These are phyloP conservation scores for Furnarius figulus DNA, from an alignment of 2,113 vertebrate species.

Conservation along the genomic window DNA sequence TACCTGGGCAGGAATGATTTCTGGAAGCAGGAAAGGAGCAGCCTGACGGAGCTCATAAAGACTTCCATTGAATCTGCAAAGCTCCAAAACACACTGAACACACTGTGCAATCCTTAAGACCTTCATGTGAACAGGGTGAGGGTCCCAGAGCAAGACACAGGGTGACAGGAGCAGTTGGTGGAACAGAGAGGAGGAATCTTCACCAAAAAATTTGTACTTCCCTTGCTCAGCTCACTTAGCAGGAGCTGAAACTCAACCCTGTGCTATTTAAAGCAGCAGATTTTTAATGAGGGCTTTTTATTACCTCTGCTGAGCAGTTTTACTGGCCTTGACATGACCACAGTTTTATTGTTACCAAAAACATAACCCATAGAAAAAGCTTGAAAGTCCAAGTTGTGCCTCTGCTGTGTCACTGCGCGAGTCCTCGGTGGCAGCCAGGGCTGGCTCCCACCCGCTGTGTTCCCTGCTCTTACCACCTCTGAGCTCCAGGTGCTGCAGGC, in stretches of 20 bases:
- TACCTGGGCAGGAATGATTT: too few species aligned
- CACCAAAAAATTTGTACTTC: not conserved
- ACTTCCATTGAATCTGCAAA: not conserved
- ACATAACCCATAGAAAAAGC: not conserved
- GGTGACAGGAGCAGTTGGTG: rapidly evolving
- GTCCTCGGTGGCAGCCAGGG: not conserved
- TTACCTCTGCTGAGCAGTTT: not conserved
- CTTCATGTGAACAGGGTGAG: not conserved
- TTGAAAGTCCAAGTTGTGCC: not conserved
- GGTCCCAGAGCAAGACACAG: not conserved
- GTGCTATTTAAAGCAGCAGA: not conserved
- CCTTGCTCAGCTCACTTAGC: not conserved
- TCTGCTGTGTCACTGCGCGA: not conserved
- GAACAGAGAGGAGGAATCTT: not conserved
- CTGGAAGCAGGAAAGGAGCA: too few species aligned
- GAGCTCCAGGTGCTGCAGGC: not conserved
- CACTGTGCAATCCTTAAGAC: rapidly evolving
- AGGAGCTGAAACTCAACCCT: not conserved
- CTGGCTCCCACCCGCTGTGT: not conserved
- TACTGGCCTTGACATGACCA: not conserved
- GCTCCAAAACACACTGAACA: rapidly evolving
- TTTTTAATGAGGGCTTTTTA: not conserved
- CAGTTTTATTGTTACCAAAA: not conserved
- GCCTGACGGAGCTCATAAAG: not conserved
- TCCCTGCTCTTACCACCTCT: not conserved